phyloP scores from a whole-genome alignment of 2,888 invertebrate genomes.

The Druceiella hillmani region DNA sequence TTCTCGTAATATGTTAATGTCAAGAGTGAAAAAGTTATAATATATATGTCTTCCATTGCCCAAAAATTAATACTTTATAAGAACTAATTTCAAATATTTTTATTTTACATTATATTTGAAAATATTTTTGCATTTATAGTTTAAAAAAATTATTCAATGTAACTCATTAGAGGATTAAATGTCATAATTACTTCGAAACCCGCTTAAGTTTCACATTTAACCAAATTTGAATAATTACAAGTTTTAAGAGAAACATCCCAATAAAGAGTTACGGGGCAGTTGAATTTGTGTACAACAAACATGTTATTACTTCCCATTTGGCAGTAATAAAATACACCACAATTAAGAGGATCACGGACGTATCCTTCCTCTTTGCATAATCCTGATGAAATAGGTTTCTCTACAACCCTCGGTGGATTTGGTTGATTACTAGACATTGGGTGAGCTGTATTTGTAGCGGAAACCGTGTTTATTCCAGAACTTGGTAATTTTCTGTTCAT shows the following conservation, averaged over 20 bases:
- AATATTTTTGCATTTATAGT: too few species aligned
- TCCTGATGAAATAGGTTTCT: not conserved
- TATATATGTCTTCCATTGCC: too few species aligned
- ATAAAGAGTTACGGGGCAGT: conserved; percentile 32
- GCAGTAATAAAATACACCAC: conserved; percentile 41
- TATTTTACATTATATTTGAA: too few species aligned
- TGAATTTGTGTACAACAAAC: conserved; percentile 24
- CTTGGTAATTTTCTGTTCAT: conserved; percentile 18
- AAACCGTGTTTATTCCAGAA: conserved; percentile 6
- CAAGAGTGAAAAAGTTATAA: too few species aligned
- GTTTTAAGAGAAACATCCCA: conserved; percentile 32
- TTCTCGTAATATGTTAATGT: too few species aligned
- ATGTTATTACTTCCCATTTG: conserved; percentile 11
- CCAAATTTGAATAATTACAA: conserved; percentile 37
- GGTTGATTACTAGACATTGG: conserved; percentile 1
- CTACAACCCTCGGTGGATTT: not conserved
- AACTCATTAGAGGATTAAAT: too few species aligned
- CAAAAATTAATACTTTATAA: too few species aligned
- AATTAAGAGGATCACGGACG: conserved; percentile 35
- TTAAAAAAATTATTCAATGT: too few species aligned
- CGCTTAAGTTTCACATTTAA: conserved; percentile 22
- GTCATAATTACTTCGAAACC: too few species aligned
- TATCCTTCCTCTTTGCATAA: conserved; percentile 39
- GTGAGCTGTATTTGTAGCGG: conserved; percentile 1
- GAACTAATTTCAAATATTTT: too few species aligned